Base-by-base conservation (phyloP, 2,888 invertebrate genomes). In the Brenthis hecate region DNA sequence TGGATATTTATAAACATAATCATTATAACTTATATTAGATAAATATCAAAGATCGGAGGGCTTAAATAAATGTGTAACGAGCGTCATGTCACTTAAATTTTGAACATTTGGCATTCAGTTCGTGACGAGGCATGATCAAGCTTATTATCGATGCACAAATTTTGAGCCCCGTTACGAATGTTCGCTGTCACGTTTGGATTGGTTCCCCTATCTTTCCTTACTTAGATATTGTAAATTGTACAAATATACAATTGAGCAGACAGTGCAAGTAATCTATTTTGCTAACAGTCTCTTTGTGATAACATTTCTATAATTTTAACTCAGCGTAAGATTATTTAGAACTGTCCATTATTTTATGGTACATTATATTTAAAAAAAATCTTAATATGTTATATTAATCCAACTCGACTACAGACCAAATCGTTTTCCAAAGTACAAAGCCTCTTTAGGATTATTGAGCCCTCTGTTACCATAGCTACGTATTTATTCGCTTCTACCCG, bases 41-140 rank as follows among this genome's bases (percentile, higher is more conserved):
- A 61, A 23, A 57, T 55, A 62, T 62, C 62, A 62, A 57, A 63
- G 66, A 63, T 64, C 55, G 56, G 68, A 66, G 76, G 75, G 74
- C 69, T 69, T 72, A 75, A 78, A 78, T 77, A 78, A 79, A 80
- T 77, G 77, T 77, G 78, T 84, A 82, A 82, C 83, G 76, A 82
- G 77, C 77, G 75, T 77, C 79, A 82, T 75, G 81, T 80, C 80
- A 84, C 82, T 86, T 82, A 80, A 87, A 86, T 84, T 87, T 86
- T 82, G 78, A 81, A 86, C 86, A 87, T 89, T 88, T 87, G 87
- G 79, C 85, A 85, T 84, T 81, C 81, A 77, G 79, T 74, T 81
- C 92, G 92, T 92, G 92, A 81, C 80, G 74, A 71, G 73, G 89
- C 89, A 92, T 91, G 88, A 92, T 91, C 85, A 87, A 80, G 90